phyloP scores from a whole-genome alignment of 2,888 invertebrate species.

The Chrysolina haemoptera region DNA sequence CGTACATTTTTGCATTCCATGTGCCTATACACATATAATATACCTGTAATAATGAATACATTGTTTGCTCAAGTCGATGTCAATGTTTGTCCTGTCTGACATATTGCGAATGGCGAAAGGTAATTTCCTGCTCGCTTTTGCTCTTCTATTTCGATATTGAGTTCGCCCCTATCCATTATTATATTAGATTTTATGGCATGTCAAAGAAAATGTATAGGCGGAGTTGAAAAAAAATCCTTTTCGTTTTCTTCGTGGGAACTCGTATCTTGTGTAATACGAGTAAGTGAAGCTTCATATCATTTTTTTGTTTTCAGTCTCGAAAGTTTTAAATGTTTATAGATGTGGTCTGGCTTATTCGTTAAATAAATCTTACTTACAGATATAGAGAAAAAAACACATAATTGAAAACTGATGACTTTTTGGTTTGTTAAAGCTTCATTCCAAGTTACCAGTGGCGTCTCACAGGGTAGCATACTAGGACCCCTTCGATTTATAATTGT shows the following conservation, averaged over 20 bases:
- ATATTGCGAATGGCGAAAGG: conserved; percentile 69
- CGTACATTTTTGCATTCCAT: conserved; percentile 23
- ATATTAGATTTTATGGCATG: conserved; percentile 42
- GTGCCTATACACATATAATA: conserved; percentile 36
- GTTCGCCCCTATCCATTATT: conserved; percentile 47
- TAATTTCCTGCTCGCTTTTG: conserved; percentile 65
- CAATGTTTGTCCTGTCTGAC: conserved; percentile 69
- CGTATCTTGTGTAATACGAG: not conserved
- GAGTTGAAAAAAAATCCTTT: conserved; percentile 1
- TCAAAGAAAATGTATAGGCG: conserved; percentile 17
- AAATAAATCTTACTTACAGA: no score
- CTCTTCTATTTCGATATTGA: conserved; percentile 51
- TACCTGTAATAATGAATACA: conserved; percentile 64
- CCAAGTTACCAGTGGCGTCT: no score
- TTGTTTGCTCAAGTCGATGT: conserved; percentile 66
- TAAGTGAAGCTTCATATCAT: no score
- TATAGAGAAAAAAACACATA: no score
- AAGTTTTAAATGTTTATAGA: no score
- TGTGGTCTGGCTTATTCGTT: no score
- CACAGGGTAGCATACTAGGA: no score
- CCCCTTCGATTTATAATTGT: no score
- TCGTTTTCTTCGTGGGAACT: not conserved
- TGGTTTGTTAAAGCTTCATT: no score
- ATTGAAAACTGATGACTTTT: no score
- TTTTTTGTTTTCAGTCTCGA: no score